Evolutionary conservation across 2,113 vertebrate genomes (phyloP).

Genomic region (Erythrocercus mccallii): DNA sequence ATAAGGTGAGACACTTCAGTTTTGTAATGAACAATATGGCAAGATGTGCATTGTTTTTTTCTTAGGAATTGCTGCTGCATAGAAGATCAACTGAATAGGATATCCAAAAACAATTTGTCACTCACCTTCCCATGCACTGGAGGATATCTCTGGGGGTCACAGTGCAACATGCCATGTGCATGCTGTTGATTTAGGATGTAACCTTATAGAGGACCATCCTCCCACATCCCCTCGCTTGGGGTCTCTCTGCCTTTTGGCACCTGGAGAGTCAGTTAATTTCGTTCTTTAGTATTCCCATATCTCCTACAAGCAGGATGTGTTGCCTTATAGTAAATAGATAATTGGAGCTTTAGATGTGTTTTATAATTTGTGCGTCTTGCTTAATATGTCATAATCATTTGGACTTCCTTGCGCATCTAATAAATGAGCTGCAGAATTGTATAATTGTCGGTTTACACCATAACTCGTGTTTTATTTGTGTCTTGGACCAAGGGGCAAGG

Average conservation of each 20-base stretch:
- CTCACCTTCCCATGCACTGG: accelerated
- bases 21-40: slow-evolving; percentile 14
- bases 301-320: background rate
- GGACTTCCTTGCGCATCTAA: background rate
- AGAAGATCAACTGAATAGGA: background rate
- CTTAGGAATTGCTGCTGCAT: background rate
- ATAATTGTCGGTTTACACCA: background rate
- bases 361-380: background rate
- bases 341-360: background rate
- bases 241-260: background rate
- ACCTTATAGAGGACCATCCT: accelerated
- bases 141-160: background rate
- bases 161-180: background rate
- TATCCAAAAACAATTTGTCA: accelerated
- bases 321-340: background rate
- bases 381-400: background rate
- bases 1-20: background rate
- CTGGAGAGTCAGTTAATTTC: background rate
- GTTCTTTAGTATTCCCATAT: background rate
- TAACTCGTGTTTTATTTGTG: background rate
- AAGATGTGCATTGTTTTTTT: background rate
- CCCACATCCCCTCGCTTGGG: accelerated
- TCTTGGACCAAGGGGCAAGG: background rate
- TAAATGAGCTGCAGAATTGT: background rate
- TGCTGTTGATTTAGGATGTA: background rate